These are phyloP conservation scores for Xyrauchen texanus DNA, from an alignment of 2,113 vertebrate species.

Conservation along the genomic window DNA sequence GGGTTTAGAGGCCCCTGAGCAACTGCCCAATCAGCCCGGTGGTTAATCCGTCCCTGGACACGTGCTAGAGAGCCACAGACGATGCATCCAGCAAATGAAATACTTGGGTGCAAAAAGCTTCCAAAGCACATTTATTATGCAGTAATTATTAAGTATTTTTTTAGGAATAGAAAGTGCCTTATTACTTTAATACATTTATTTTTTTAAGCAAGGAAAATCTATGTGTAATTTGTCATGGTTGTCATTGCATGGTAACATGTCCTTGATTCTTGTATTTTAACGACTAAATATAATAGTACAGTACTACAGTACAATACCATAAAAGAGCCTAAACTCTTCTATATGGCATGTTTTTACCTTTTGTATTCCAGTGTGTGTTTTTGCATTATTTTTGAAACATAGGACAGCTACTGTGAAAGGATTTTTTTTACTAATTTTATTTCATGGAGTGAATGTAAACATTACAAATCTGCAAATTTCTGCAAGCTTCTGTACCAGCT, in stretches of 20 bases:
- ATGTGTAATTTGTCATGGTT: conserved; percentile 27
- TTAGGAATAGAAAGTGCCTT: neutral
- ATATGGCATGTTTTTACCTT: conserved; percentile 16
- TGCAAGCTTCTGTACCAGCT: neutral
- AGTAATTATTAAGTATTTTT: neutral
- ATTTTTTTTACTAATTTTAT: neutral
- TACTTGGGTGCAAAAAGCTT: neutral
- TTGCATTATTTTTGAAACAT: too few species aligned
- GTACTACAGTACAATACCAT: neutral
- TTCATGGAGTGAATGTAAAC: conserved; percentile 4
- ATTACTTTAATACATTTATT: neutral
- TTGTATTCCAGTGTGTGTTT: conserved; percentile 3
- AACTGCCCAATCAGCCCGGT: too few species aligned
- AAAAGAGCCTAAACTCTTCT: conserved; percentile 17
- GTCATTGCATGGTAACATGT: conserved; percentile 14
- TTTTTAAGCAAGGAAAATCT: conserved; percentile 29
- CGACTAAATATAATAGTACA: conserved; percentile 16
- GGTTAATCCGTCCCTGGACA: neutral
- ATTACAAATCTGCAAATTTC: neutral
- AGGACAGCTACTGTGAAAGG: neutral
- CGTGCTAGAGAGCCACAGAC: neutral
- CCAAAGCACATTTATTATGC: conserved; percentile 3
- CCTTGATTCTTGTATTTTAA: neutral
- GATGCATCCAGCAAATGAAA: neutral
- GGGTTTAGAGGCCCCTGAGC: too few species aligned